phyloP scores from a whole-genome alignment of 2,888 invertebrate species.

The Tinea semifulvella region DNA sequence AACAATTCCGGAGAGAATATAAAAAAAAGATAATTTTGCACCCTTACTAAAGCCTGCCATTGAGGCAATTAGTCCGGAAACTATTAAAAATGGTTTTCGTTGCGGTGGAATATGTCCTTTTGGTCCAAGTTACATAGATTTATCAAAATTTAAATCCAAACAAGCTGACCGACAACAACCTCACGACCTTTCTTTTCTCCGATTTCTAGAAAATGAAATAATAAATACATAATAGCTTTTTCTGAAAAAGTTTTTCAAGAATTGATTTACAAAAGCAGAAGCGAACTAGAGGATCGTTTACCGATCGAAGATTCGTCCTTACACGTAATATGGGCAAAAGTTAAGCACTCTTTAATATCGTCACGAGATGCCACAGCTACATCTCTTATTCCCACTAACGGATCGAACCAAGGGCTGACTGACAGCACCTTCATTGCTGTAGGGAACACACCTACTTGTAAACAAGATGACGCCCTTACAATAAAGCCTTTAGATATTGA shows the following conservation, averaged over 20 bases:
- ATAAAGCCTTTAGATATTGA: too few relatives aligned
- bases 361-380: neutral
- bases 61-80: conserved; percentile 2
- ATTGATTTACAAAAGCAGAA: conserved; percentile 1
- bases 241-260: neutral
- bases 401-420: neutral
- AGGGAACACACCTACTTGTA: too few relatives aligned
- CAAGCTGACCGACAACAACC: conserved; percentile 9
- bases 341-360: neutral
- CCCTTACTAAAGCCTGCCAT: conserved; percentile 18
- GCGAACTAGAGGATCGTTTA: neutral
- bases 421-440: too few relatives aligned
- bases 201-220: conserved; percentile 3
- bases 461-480: too few relatives aligned
- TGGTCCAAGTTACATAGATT: conserved; percentile 23
- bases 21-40: too few relatives aligned
- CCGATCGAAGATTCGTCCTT: neutral
- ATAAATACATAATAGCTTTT: neutral
- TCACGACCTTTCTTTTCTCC: conserved; percentile 14
- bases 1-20: conserved; percentile 14
- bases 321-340: conserved; percentile 3
- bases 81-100: conserved; percentile 23
- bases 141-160: conserved; percentile 20
- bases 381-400: neutral
- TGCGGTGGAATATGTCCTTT: conserved; percentile 22